phyloP scores from a whole-genome alignment of 35 echinoderm and acorn worm genomes.

The Stichopus chloronotus region DNA sequence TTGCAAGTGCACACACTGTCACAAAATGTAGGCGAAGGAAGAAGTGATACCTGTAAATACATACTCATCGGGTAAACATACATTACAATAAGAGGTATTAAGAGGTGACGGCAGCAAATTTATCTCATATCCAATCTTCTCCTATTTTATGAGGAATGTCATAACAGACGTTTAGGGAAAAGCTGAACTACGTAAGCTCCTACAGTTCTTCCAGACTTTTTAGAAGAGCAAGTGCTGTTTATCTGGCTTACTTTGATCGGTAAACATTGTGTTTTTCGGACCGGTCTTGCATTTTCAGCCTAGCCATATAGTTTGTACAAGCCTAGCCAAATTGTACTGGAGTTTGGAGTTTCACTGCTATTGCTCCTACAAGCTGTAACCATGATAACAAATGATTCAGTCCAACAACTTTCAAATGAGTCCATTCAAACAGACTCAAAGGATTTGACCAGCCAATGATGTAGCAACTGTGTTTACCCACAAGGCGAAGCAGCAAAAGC shows the following conservation, averaged over 20 bases:
- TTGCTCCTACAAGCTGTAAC: background rate
- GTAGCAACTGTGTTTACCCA: constrained; percentile 31
- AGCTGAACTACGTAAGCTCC: background rate
- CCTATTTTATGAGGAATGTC: background rate
- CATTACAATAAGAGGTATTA: background rate
- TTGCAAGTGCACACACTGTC: no score
- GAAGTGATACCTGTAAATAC: no score
- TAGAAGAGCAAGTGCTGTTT: background rate
- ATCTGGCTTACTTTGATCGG: background rate
- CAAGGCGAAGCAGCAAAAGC: constrained; percentile 11
- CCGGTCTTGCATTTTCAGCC: constrained; percentile 4
- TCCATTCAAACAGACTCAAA: constrained; percentile 4
- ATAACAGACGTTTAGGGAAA: constrained; percentile 7
- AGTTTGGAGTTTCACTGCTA: background rate
- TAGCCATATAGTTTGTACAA: constrained; percentile 13
- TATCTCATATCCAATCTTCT: background rate
- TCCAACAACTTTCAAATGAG: constrained; percentile 25
- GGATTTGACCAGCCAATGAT: constrained; percentile 21
- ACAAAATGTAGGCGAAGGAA: no score
- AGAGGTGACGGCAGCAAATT: background rate
- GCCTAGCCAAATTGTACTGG: background rate
- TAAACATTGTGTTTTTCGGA: background rate
- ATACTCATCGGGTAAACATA: background rate
- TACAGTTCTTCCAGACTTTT: background rate
- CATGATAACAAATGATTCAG: constrained; percentile 11